Evolutionary conservation across 2,113 vertebrate species (phyloP), one percentile per base, ranked within the genome.

Genomic region (Gobiocypris rarus): DNA sequence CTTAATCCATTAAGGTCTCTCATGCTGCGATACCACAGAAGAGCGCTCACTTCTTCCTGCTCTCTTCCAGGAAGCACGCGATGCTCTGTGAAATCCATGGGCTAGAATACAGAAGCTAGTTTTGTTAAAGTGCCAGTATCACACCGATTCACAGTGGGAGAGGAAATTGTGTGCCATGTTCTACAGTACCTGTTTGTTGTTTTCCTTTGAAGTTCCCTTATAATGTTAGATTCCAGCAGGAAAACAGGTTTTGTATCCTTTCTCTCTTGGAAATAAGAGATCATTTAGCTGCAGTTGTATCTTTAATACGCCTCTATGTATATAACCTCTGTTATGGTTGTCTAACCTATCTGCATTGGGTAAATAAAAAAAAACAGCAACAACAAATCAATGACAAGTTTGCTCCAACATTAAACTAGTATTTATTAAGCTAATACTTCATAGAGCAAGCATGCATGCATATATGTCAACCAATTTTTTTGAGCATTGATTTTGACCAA

Each of bases 1-100:
- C 79, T 81, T 81, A 81, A 81, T 81, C 26, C 79, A 38, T 81
- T 81, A 81, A 81, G 59, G 45, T 13, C 63, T 81, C 17, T 69
- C 79, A 34, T 38, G 63, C 79, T 52, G 79, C 11, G 63, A 15
- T 69, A n/a, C 43, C 69, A 45, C 61, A 9, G 67, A 52, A 81
- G 61, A 69, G 43, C 28, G 15, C 61, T 52, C 45, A 69, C 41
- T n/a, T 43, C 48, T 45, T 79, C 41, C 58, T 48, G 56, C 24
- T 59, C 76, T 63, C 9, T 79, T 79, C 58, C 76, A 19, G 24
- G 56, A 79, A 81, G 79, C 10, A 17, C 79, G 54, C 26, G 45
- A 54, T 59, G 52, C 63, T 52, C 45, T 22, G 63, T 50, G 17
- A 50, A 67, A 34, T 69, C 79, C 17, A 31, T 3, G 2, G 24